These are phyloP conservation scores for Motacilla tschutschensis DNA, from an alignment of 2,113 vertebrate genomes.

Conservation along the genomic window DNA sequence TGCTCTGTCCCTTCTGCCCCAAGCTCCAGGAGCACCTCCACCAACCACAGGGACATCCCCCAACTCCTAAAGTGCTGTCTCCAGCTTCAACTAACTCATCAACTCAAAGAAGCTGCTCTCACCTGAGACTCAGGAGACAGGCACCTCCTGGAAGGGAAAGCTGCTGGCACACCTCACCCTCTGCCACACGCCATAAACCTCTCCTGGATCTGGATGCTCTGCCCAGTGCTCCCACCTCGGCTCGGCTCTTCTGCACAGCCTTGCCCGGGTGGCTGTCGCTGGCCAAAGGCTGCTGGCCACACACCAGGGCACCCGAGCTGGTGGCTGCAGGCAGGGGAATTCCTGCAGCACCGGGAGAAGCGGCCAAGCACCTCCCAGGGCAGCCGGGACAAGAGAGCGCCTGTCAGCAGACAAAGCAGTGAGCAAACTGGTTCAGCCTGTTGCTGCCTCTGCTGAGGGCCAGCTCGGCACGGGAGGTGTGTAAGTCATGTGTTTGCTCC, in stretches of 20 bases:
- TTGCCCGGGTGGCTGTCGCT: not conserved
- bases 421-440: slow-evolving; percentile 56
- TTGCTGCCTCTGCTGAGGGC: slow-evolving; percentile 17
- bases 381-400: not conserved
- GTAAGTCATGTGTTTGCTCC: slow-evolving; percentile 21
- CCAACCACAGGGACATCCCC: accelerated
- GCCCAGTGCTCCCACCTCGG: accelerated
- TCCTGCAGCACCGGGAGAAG: not conserved
- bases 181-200: slow-evolving; percentile 14
- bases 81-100: not conserved
- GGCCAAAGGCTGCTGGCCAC: not conserved
- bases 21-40: not conserved
- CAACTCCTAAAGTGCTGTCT: accelerated
- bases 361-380: slow-evolving; percentile 26
- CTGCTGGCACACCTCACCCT: not conserved
- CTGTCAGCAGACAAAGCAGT: not conserved
- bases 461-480: not conserved
- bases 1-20: not conserved
- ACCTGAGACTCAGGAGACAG: slow-evolving; percentile 18
- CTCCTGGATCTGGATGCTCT: accelerated
- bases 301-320: not conserved
- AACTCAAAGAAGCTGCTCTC: not conserved
- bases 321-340: slow-evolving; percentile 39
- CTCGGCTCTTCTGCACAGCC: not conserved
- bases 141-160: not conserved